Conservation (phyloP, 2,888 invertebrate genomes). For the Zygaena filipendulae region DNA sequence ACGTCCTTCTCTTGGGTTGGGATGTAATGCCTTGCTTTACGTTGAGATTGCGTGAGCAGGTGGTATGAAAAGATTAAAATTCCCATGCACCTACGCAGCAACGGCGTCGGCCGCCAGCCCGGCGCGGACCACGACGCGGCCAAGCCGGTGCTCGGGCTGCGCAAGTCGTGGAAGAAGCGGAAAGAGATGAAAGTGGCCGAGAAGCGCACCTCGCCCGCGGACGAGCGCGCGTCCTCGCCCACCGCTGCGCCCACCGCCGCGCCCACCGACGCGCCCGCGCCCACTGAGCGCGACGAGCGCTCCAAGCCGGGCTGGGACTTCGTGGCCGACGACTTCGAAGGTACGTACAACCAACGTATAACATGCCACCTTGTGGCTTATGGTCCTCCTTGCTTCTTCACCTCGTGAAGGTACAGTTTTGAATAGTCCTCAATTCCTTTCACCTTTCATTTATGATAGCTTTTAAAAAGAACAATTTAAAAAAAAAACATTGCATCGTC, state of each 20-base stretch:
- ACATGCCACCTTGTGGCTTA: not conserved
- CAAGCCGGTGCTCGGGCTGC: constrained; percentile 45
- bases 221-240: constrained; percentile 43
- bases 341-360: no score
- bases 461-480: not conserved
- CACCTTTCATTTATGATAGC: no score
- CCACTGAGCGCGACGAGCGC: constrained; percentile 35
- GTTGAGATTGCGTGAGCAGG: no score
- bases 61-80: no score
- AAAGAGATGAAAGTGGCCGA: constrained; percentile 54
- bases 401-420: no score
- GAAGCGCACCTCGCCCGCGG: constrained; percentile 46
- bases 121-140: constrained; percentile 41
- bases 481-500: not conserved
- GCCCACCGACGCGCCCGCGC: constrained; percentile 36
- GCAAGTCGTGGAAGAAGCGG: constrained; percentile 64
- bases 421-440: no score
- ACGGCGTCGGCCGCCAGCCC: constrained; percentile 45
- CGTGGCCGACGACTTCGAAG: constrained; percentile 84
- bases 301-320: constrained; percentile 73
- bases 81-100: no score
- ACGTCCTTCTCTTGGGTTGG: no score
- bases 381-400: not conserved
- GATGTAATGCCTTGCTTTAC: no score
- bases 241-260: constrained; percentile 50